Conservation (phyloP, 2,113 vertebrate species). For the Talpa occidentalis region DNA sequence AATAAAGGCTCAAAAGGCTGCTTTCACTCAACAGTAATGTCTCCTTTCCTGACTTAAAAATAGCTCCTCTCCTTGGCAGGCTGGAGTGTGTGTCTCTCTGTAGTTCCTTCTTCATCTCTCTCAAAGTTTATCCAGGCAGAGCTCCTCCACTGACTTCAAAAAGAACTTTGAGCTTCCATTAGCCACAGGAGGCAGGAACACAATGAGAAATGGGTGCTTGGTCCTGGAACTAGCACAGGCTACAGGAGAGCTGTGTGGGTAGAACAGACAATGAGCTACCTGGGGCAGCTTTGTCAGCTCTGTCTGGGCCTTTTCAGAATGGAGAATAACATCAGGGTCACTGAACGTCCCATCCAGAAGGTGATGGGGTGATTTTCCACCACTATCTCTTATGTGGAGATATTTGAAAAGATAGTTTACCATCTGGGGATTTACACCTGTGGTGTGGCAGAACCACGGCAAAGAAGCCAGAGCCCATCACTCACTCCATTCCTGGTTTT, state of each 20-base stretch:
- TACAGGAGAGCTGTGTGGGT: not conserved
- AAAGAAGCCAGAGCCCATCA: not conserved
- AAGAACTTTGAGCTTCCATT: constrained; percentile 36
- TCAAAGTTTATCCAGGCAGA: constrained; percentile 40
- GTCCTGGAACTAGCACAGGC: not conserved
- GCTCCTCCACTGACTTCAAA: constrained; percentile 46
- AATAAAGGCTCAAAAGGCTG: constrained; percentile 67
- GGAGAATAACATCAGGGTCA: not conserved
- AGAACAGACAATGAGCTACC: not conserved
- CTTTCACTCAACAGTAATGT: constrained; percentile 55
- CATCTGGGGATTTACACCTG: not conserved
- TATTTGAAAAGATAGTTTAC: not conserved
- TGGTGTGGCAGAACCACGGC: not conserved
- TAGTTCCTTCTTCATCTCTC: constrained; percentile 15
- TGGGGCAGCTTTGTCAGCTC: not conserved
- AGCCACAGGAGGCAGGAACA: constrained; percentile 4
- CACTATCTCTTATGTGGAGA: not conserved
- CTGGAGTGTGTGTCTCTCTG: constrained; percentile 6
- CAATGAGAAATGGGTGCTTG: not conserved
- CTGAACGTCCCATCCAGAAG: not conserved
- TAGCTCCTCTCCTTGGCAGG: constrained; percentile 48
- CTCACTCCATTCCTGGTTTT: not conserved
- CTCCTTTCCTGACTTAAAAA: constrained; percentile 68
- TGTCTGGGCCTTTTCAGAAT: not conserved
- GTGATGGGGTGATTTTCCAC: not conserved